These are phyloP conservation scores for Cyanoramphus novaezelandiae DNA, from an alignment of 2,113 vertebrate species.

Conservation along the genomic window DNA sequence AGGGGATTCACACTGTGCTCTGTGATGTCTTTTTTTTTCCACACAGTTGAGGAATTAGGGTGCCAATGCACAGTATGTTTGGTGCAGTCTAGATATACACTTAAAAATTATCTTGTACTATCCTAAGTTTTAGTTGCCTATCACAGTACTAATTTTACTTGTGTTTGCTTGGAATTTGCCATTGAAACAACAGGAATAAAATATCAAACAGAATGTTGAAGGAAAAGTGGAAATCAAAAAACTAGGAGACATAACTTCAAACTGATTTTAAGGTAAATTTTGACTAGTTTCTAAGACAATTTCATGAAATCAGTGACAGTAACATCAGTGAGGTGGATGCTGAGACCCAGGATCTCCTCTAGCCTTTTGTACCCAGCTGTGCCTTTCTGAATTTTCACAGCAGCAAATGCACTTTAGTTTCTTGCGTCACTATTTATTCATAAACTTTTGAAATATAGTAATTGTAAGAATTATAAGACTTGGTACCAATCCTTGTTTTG, in stretches of 20 bases:
- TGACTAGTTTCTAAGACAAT: not conserved
- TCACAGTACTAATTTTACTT: not conserved
- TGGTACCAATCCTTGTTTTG: not conserved
- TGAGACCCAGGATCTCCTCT: not conserved
- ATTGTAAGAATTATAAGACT: not conserved
- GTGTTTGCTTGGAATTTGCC: not conserved
- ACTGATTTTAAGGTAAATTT: not conserved
- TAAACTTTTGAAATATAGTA: not conserved
- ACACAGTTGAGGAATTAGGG: not conserved
- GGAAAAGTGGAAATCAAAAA: not conserved
- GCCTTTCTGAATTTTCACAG: not conserved
- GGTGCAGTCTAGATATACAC: fast-evolving
- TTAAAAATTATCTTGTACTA: not conserved
- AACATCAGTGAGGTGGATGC: not conserved
- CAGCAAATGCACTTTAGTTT: not conserved
- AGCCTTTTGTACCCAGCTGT: not conserved
- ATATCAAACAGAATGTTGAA: not conserved
- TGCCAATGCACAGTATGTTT: not conserved
- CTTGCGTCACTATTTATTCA: not conserved
- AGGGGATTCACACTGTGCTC: not conserved
- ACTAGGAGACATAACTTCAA: not conserved
- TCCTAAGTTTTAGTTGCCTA: not conserved
- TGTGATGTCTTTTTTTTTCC: not conserved
- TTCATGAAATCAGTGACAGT: not conserved
- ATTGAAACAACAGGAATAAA: not conserved